These are phyloP conservation scores for Drosophila pectinifera DNA, from an alignment of 1,140 invertebrate species.

Conservation along the genomic window DNA sequence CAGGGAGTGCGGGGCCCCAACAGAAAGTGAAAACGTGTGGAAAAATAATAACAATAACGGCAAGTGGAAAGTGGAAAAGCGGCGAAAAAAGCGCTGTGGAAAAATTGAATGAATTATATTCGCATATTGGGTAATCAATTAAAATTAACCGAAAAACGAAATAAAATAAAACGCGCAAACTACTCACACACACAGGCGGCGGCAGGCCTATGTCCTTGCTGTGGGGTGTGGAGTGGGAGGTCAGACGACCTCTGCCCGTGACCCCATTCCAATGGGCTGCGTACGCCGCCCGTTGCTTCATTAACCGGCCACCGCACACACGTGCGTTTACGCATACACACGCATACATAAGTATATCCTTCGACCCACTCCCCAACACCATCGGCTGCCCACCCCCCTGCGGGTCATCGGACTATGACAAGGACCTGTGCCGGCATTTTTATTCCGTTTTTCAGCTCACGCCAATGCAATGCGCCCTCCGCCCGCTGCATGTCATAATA, in stretches of 20 bases:
- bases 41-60: constrained; percentile 61
- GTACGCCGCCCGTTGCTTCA: constrained; percentile 66
- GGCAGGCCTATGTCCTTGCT: constrained; percentile 59
- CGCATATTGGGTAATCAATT: constrained; percentile 80
- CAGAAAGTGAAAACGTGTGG: constrained; percentile 65
- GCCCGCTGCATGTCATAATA: constrained; percentile 55
- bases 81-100: constrained; percentile 33
- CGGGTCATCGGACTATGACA: constrained; percentile 49
- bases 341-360: constrained; percentile 48
- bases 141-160: constrained; percentile 80
- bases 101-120: constrained; percentile 68
- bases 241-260: constrained; percentile 65
- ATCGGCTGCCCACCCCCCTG: neutral
- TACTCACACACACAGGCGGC: constrained; percentile 18
- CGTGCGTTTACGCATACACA: constrained; percentile 43
- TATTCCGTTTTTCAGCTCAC: constrained; percentile 58
- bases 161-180: constrained; percentile 64
- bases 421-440: constrained; percentile 54
- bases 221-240: constrained; percentile 13
- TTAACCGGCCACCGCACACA: constrained; percentile 64
- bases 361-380: constrained; percentile 14
- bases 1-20: constrained; percentile 5
- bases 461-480: constrained; percentile 65
- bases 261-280: constrained; percentile 81
- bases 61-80: constrained; percentile 28